Evolutionary conservation across 2,888 invertebrate species (phyloP).

Genomic region (Coelopa pilipes): DNA sequence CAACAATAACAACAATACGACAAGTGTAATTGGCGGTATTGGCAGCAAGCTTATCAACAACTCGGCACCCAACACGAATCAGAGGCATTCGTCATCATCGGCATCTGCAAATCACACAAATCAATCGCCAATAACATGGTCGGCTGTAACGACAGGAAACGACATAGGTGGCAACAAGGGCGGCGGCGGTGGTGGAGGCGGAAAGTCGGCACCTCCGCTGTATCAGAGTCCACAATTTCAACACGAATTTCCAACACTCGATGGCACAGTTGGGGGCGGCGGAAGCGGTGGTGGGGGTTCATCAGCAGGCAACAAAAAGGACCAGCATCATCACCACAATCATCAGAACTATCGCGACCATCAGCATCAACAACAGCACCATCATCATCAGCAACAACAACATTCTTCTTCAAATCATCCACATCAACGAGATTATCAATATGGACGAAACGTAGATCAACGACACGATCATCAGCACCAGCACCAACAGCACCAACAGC

Average conservation of each 20-base stretch:
- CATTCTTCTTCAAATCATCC: slow-evolving; percentile 44
- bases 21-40: slow-evolving; percentile 50
- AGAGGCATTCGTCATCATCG: slow-evolving; percentile 47
- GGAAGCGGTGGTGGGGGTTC: slow-evolving; percentile 60
- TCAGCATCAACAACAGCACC: slow-evolving; percentile 46
- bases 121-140: slow-evolving; percentile 72
- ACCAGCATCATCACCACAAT: slow-evolving; percentile 46
- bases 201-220: slow-evolving; percentile 69
- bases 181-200: slow-evolving; percentile 48
- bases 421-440: slow-evolving; percentile 51
- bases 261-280: slow-evolving; percentile 69
- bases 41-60: slow-evolving; percentile 52
- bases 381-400: slow-evolving; percentile 47
- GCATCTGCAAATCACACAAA: slow-evolving; percentile 50
- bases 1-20: slow-evolving; percentile 47
- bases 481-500: slow-evolving; percentile 48
- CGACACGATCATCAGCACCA: slow-evolving; percentile 46
- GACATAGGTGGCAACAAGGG: slow-evolving; percentile 56
- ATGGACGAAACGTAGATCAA: slow-evolving; percentile 40
- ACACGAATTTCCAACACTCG: slow-evolving; percentile 93
- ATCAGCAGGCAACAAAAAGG: slow-evolving; percentile 64
- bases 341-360: slow-evolving; percentile 46
- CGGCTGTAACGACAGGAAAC: slow-evolving; percentile 71
- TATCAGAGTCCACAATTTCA: slow-evolving; percentile 91
- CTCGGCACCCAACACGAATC: slow-evolving; percentile 42